Evolutionary conservation across 2,888 invertebrate species (phyloP), one percentile per base, ranked within the genome.

Genomic region (Toxonevra muliebris): DNA sequence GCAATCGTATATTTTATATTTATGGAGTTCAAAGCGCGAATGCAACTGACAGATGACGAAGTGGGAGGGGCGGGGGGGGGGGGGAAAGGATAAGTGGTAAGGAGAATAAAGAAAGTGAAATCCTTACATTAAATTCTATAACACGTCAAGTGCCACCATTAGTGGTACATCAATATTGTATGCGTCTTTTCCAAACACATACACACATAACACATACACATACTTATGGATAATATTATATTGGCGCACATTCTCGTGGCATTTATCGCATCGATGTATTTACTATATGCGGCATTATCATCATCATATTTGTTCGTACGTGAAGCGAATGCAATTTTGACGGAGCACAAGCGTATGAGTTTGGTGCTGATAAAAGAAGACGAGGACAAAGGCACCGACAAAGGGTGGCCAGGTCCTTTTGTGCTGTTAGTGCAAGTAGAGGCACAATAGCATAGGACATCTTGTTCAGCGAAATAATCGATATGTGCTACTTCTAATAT

Each of bases 161-260:
- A 59, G 43, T 45, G 10, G 9, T 40, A 41, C 67, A 61, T 61
- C 48, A 67, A 67, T 70, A 59, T 62, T 55, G 65, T 48, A 67
- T 45, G 59, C 54, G 61, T 20, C 42, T 2, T 50, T 53, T 45
- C n/a, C 50, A 61, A 57, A 30, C 30, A 30, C 17, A 45, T 15
- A 45, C 71, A 69, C 71, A 20, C 45, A 61, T 15, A 5, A 8
- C 41, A 58, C 41, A 58, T 58, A 58, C 12, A 30, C 19, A 20
- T 30, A 45, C 43, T 30, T 30, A 30, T 30, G 30, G 3, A 30
- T 2, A 30, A 30, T 30, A 30, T 30, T 30, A 30, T 30, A 30
- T 30, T 30, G 30, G 30, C 3, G 30, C 30, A 30, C 3, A 30
- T 30, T 4, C 7, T 7, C 30, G 30, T 30, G 30, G 41, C 55